Evolutionary conservation across 2,113 vertebrate species (phyloP).

Genomic region (Poeciliopsis retropinna): DNA sequence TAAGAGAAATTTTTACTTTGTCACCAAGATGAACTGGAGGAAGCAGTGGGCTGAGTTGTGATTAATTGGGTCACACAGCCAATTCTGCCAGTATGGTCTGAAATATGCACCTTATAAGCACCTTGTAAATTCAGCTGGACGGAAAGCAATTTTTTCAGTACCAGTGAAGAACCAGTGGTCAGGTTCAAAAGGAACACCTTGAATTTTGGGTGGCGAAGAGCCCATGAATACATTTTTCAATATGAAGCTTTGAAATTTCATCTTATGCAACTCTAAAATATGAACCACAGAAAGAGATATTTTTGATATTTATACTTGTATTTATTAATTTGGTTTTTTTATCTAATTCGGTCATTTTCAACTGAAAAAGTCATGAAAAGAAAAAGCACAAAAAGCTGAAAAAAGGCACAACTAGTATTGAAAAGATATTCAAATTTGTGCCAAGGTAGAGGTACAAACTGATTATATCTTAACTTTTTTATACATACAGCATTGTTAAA

Average conservation of each 20-base stretch:
- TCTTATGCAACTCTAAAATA: slow-evolving; percentile 16
- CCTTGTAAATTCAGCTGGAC: slow-evolving; percentile 53
- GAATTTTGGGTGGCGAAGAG: slow-evolving; percentile 26
- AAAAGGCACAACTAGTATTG: too few species aligned
- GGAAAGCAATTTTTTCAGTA: slow-evolving; percentile 53
- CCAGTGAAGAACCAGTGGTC: slow-evolving; percentile 48
- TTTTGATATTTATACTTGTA: too few species aligned
- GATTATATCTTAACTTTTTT: too few species aligned
- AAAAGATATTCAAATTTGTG: too few species aligned
- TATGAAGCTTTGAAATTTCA: slow-evolving; percentile 2
- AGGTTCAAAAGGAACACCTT: slow-evolving; percentile 16
- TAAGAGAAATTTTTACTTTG: slow-evolving; percentile 41
- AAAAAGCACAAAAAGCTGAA: too few species aligned
- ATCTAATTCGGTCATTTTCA: too few species aligned
- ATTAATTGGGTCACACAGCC: slow-evolving; percentile 57
- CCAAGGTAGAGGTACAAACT: too few species aligned
- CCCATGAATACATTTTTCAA: slow-evolving; percentile 29
- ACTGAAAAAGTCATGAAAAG: too few species aligned
- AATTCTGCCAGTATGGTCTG: slow-evolving; percentile 41
- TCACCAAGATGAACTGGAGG: slow-evolving; percentile 35
- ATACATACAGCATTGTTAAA: too few species aligned
- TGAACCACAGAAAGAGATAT: not conserved
- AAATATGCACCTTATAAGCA: slow-evolving; percentile 48
- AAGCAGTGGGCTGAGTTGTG: slow-evolving; percentile 43
- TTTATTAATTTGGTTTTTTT: too few species aligned